Percentiles rank a stretch among this genome's conserved stretches.
These are phyloP conservation scores for Parasteatoda lunata DNA, from an alignment of 2,888 invertebrate genomes.

Conservation along the genomic window DNA sequence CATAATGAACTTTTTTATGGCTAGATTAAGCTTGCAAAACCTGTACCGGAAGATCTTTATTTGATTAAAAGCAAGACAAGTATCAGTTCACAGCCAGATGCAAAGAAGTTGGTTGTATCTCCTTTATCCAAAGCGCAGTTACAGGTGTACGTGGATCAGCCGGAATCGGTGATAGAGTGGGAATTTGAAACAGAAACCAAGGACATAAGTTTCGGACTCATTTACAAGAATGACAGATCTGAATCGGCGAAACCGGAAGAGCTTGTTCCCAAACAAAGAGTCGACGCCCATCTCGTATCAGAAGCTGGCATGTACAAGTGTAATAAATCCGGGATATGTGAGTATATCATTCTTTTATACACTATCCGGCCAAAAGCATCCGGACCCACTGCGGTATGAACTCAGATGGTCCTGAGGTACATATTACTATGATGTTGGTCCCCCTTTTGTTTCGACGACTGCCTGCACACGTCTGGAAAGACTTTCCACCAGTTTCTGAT, in stretches of 20 bases:
- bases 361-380: too few species aligned
- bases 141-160: constrained; percentile 14
- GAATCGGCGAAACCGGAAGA: constrained; percentile 1
- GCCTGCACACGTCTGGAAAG: too few species aligned
- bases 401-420: too few species aligned
- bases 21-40: too few species aligned
- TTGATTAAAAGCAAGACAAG: not conserved
- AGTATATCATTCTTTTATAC: not conserved
- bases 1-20: too few species aligned
- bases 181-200: constrained; percentile 57
- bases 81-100: constrained; percentile 19
- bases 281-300: constrained; percentile 37
- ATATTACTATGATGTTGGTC: too few species aligned
- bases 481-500: too few species aligned
- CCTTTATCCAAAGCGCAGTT: constrained; percentile 36
- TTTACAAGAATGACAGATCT: not conserved
- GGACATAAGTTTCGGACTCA: constrained; percentile 33
- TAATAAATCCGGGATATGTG: constrained; percentile 44
- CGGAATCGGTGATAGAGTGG: constrained; percentile 49
- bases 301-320: constrained; percentile 48
- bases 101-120: constrained; percentile 21
- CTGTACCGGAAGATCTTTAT: not conserved
- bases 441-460: too few species aligned
- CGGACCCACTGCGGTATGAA: too few species aligned
- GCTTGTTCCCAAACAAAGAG: constrained; percentile 48